A percentile compares a stretch with the other conserved stretches of the same genome.
These are phyloP conservation scores for Shargacucullia verbasci DNA, from an alignment of 2,888 invertebrate genomes.

Conservation along the genomic window DNA sequence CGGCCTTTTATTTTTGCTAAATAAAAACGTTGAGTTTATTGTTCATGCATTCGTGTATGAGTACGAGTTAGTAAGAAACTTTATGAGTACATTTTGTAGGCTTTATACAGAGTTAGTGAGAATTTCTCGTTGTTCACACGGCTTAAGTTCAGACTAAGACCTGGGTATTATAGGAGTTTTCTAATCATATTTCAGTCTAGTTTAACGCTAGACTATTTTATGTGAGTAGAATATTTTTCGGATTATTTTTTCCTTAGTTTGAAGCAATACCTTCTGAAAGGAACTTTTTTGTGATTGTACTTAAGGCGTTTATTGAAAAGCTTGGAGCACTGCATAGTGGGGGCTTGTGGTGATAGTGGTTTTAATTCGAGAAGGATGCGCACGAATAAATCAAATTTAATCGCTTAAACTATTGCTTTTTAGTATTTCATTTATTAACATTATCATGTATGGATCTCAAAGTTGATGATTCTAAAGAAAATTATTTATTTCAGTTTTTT, in stretches of 20 bases:
- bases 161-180: conserved; percentile 38
- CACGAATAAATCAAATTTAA: too few relatives aligned
- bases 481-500: too few relatives aligned
- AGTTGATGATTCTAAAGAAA: too few relatives aligned
- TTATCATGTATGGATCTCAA: too few relatives aligned
- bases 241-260: neutral
- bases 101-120: conserved; percentile 37
- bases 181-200: conserved; percentile 36
- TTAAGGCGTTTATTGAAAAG: too few relatives aligned
- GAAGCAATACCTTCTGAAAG: too few relatives aligned
- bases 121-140: conserved; percentile 46
- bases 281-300: too few relatives aligned
- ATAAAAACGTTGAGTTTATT: conserved; percentile 48
- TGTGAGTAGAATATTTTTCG: neutral
- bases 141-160: conserved; percentile 38
- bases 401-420: too few relatives aligned
- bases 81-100: conserved; percentile 50
- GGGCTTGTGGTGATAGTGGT: too few relatives aligned
- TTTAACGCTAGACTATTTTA: conserved; percentile 1
- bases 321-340: too few relatives aligned
- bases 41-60: conserved; percentile 25
- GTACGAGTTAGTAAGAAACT: conserved; percentile 48
- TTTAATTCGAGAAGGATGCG: too few relatives aligned
- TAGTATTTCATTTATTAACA: too few relatives aligned
- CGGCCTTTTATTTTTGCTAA: conserved; percentile 36